A percentile compares a stretch with the other conserved stretches of the same genome.
Evolutionary conservation across 2,113 vertebrate genomes (phyloP).

Genomic region (Globicephala melas): DNA sequence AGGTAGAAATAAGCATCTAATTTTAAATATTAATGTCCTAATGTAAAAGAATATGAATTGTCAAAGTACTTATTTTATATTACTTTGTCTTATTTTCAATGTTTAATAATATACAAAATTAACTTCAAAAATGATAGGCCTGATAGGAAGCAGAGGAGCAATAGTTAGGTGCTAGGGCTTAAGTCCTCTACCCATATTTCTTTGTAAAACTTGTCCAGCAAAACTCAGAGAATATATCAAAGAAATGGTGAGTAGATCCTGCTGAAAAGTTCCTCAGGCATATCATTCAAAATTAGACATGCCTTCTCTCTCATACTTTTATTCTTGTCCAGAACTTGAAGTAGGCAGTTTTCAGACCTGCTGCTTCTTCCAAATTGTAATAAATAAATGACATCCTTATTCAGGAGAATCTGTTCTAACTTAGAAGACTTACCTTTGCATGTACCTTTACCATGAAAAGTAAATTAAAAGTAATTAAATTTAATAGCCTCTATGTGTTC

Average conservation of each 20-base stretch:
- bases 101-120: not conserved
- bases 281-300: slow-evolving; percentile 76
- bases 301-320: slow-evolving; percentile 65
- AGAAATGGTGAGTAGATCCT: slow-evolving; percentile 65
- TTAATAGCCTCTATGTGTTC: slow-evolving; percentile 15
- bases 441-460: not conserved
- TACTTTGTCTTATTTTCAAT: not conserved
- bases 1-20: not conserved
- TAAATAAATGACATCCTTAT: slow-evolving; percentile 77
- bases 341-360: slow-evolving; percentile 69
- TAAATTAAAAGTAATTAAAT: slow-evolving; percentile 56
- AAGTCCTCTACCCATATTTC: not conserved
- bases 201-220: not conserved
- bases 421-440: slow-evolving; percentile 35
- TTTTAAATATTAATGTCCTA: not conserved
- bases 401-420: slow-evolving; percentile 79
- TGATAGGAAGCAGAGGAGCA: not conserved
- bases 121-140: not conserved
- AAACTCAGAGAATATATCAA: slow-evolving; percentile 10
- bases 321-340: slow-evolving; percentile 73
- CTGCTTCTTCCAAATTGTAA: slow-evolving; percentile 68
- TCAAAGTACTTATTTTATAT: not conserved
- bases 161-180: not conserved
- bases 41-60: not conserved
- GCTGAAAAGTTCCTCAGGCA: slow-evolving; percentile 72